A percentile compares a stretch with the other conserved stretches of the same genome.
Evolutionary conservation across 2,888 invertebrate species (phyloP).

Genomic region (Gymnoscelis rufifasciata): DNA sequence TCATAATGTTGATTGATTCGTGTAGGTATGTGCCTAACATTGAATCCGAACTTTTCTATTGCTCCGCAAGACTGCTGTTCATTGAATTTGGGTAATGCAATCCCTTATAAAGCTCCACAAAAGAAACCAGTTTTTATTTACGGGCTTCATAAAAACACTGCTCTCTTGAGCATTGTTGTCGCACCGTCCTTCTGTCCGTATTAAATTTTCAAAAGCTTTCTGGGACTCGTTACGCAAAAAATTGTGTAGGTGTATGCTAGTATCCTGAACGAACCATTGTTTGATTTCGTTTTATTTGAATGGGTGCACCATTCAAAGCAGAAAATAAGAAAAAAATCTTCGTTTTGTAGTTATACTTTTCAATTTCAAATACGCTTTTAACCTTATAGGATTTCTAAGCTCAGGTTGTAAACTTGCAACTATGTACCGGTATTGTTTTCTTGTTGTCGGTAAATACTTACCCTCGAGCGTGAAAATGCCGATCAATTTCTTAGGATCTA

Average conservation of each 20-base stretch:
- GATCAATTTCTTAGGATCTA: constrained; percentile 37
- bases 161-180: constrained; percentile 33
- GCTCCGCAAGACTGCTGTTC: constrained; percentile 23
- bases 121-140: constrained; percentile 53
- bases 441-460: constrained; percentile 38
- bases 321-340: constrained; percentile 30
- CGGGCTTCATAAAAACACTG: constrained; percentile 40
- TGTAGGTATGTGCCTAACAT: constrained; percentile 3
- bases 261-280: constrained; percentile 12
- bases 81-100: constrained; percentile 49
- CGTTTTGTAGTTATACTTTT: constrained; percentile 35
- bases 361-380: constrained; percentile 44
- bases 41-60: constrained; percentile 10
- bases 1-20: background rate
- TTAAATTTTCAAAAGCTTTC: constrained; percentile 27
- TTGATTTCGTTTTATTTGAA: constrained; percentile 22
- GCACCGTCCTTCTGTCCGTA: constrained; percentile 27
- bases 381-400: constrained; percentile 56
- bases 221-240: constrained; percentile 30
- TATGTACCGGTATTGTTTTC: constrained; percentile 50
- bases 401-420: constrained; percentile 39
- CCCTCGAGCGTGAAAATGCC: constrained; percentile 36
- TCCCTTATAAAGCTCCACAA: constrained; percentile 41
- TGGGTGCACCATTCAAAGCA: constrained; percentile 22
- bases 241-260: constrained; percentile 19